A percentile compares a stretch with the other conserved stretches of the same genome.
Conservation (phyloP, 2,888 invertebrate genomes). For the Pseudococcus viburni region DNA sequence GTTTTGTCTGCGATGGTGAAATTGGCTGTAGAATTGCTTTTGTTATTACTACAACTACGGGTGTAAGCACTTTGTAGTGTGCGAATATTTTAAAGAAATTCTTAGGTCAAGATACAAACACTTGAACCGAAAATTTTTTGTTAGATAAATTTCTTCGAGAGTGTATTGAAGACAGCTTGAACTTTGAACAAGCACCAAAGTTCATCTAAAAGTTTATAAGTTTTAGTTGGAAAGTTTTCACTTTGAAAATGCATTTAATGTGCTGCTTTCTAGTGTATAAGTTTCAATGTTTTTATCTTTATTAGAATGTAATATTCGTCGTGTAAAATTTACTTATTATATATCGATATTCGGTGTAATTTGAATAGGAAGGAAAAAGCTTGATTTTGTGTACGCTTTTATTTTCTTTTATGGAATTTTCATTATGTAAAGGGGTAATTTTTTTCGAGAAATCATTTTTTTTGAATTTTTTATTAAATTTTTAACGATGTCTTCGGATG, state of each 20-base stretch:
- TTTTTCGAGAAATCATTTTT: not conserved
- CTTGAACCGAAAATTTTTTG: conserved; percentile 13
- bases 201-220: conserved; percentile 35
- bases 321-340: not conserved
- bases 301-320: conserved; percentile 2
- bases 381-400: not conserved
- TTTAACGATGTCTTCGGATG: no score
- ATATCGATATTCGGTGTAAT: not conserved
- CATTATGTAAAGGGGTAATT: not conserved
- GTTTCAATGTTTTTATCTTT: conserved; percentile 27
- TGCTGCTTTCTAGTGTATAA: conserved; percentile 18
- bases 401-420: not conserved
- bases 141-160: conserved; percentile 12
- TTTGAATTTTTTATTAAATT: no score
- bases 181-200: conserved; percentile 29
- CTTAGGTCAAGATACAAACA: conserved; percentile 16
- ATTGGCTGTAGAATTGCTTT: not conserved
- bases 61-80: not conserved
- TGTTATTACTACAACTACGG: not conserved
- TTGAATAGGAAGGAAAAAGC: not conserved
- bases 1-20: not conserved
- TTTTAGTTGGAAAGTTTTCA: conserved; percentile 7
- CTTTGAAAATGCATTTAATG: conserved; percentile 26
- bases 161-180: conserved; percentile 6
- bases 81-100: not conserved